Evolutionary conservation across 64 coral and sea anemone genomes (phyloP), one percentile per base, ranked within the genome.

Genomic region (Astreopora myriophthalma): DNA sequence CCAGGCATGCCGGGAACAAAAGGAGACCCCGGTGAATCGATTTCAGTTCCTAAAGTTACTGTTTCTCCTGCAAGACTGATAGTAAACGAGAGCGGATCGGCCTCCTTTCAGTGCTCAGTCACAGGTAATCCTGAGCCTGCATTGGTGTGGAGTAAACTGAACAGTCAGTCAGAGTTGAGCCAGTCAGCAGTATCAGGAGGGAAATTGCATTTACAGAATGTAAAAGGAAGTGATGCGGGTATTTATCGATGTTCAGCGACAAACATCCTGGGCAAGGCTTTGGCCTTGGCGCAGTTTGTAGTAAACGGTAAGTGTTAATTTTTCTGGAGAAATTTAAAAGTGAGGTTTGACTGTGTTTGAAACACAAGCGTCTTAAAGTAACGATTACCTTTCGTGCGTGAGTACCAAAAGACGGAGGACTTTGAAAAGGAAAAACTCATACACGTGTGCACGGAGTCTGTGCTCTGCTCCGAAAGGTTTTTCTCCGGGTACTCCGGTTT

Each of bases 131-230:
- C 92, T 29, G 48, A 38, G 19, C 92, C 92, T 35, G 12, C 36
- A 22, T n/a, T 94, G 69, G 63, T 44, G 34, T 94, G 92, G 92
- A 88, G 85, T n/a, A 94, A 88, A 39, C 9, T 86, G 8, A 72
- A 94, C 26, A 69, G 62, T 82, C 44, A 48, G 17, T 34, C 81
- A 23, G 9, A 22, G 38, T 29, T 57, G 6, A 78, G 51, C 61
- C 65, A 71, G 8, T 20, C 74, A 9, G 60, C 19, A 5, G 73
- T 65, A 24, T 48, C 66, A 17, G 55, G 33, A 44, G 85, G 76
- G n/a, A 34, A 9, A 5, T 71, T 88, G 5, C 11, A n/a, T 22
- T 82, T 94, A 29, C 88, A 17, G 7, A 74, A 80, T 17, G 76
- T 70, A 44, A 76, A 69, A 24, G 34, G 35, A 82, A 61, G 8